phyloP scores from a whole-genome alignment of 2,888 invertebrate species.

The Ferrisia virgata region DNA sequence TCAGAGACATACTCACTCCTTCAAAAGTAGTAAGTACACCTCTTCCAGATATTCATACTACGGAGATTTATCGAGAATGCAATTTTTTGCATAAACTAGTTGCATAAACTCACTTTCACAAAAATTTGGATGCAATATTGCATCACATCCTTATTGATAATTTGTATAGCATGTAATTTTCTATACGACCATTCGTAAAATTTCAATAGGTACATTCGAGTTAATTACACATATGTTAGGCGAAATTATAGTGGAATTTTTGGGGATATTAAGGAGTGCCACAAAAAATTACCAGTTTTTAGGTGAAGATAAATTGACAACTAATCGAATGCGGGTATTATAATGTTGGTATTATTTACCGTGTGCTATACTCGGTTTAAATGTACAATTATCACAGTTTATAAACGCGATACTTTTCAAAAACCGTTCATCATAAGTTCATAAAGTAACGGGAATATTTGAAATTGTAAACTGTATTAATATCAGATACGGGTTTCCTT shows the following conservation, averaged over 20 bases:
- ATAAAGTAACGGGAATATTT: background rate
- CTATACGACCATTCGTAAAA: no score
- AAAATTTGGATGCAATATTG: no score
- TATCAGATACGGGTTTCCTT: no score
- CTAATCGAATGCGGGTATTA: background rate
- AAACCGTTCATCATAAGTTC: background rate
- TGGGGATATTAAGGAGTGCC: background rate
- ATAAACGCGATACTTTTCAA: background rate
- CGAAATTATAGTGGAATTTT: background rate
- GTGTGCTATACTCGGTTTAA: background rate
- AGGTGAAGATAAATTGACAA: background rate
- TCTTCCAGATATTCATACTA: no score
- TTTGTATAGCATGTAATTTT: no score
- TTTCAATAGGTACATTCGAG: background rate
- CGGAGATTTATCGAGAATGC: no score
- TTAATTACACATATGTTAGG: background rate
- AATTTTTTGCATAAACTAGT: no score
- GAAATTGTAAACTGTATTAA: no score
- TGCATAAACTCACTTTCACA: no score
- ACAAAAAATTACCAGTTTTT: background rate
- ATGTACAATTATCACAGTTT: background rate
- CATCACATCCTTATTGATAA: no score
- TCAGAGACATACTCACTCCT: no score
- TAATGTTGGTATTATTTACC: background rate
- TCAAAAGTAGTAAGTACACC: no score